Evolutionary conservation across 2,888 invertebrate genomes (phyloP).

Genomic region (Leistus spinibarbis): DNA sequence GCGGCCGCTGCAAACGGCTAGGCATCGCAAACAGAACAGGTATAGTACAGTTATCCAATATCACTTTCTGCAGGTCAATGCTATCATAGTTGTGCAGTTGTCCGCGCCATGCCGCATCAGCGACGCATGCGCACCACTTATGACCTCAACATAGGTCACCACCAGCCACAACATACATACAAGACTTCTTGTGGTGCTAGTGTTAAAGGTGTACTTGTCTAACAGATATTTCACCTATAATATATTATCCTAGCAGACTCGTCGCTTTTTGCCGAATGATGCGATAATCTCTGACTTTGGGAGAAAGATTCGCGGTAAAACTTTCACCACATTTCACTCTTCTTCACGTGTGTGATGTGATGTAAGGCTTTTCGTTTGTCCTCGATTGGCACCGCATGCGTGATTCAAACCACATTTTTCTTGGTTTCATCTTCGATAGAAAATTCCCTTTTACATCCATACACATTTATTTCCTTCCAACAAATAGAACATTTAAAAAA

Average conservation of each 20-base stretch:
- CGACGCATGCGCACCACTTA: conserved; percentile 23
- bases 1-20: no score
- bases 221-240: conserved; percentile 3
- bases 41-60: conserved; percentile 12
- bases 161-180: background rate
- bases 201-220: background rate
- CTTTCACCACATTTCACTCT: conserved; percentile 3
- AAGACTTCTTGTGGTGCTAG: background rate
- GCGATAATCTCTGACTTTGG: background rate
- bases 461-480: no score
- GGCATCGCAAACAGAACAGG: background rate
- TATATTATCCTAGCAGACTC: background rate
- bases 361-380: background rate
- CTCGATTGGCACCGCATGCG: background rate
- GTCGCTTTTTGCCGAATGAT: background rate
- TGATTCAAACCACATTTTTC: background rate
- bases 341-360: conserved; percentile 1
- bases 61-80: conserved; percentile 26
- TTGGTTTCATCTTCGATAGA: no score
- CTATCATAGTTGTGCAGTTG: conserved; percentile 17
- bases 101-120: background rate
- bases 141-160: conserved; percentile 33
- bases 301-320: background rate
- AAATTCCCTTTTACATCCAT: no score
- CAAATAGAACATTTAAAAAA: no score